Evolutionary conservation across 1,140 invertebrate genomes (phyloP), one percentile per base, ranked within the genome.

Genomic region (Brachionus paranguensis): DNA sequence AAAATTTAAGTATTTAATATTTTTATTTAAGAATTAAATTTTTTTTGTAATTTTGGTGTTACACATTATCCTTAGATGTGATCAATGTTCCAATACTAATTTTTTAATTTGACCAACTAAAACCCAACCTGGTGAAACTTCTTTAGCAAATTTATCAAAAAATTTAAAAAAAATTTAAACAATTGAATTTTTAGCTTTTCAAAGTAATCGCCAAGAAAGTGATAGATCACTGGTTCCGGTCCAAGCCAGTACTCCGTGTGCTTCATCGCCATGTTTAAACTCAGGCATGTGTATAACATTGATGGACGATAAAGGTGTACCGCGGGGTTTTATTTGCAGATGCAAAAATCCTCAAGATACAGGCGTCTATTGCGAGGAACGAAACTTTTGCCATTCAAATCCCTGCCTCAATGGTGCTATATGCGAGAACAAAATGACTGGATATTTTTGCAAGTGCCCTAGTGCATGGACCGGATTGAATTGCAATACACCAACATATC

Each of bases 391-490:
- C 29, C 17, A 33, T 27, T 68, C 45, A 17, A 55, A 72, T 74
- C 83, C 83, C 2, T 84, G 83, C 45, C 17, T 74, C 0, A 84
- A 84, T n/a, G 83, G 83, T 20, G 81, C 11, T n/a, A 2, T 29
- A 14, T 84, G 81, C 17, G 41, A 53, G 11, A 81, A 81, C 27
- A 37, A 33, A 20, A 41, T 68, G n/a, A 64, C n/a, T 27, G 78
- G 70, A n/a, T 84, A 43, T 65, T 14, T 7, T n/a, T 98, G 96
- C 87, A 94, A 96, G 87, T 98, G 96, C 89, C 88, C 94, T 50
- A 93, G 95, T 50, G 96, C 96, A 41, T 98, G 96, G 95, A 95
- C 96, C 89, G 96, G 96, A 85, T 72, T 24, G 11, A 83, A 83
- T n/a, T 68, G 60, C 17, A 68, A 68, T 43, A 68, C 20, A 20